Evolutionary conservation across 2,797 vertebrate genomes (phyloP), one percentile per base, ranked within the genome.

Genomic region (Channa striata): DNA sequence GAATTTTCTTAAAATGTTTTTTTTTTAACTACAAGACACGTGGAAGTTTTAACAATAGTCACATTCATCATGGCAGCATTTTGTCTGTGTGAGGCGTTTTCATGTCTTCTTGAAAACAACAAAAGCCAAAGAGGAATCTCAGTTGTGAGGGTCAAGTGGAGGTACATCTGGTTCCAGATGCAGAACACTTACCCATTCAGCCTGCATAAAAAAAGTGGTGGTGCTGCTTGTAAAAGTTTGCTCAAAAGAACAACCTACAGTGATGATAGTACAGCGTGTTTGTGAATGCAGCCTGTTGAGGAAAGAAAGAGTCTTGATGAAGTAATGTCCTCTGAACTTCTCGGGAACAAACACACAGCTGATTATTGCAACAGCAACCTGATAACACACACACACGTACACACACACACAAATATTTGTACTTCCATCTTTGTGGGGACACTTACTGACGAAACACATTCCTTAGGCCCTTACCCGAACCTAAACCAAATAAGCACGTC

Each of bases 221-320:
- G 72, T 77, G 34, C 50, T 21, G 48, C n/a, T 57, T 17, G 11
- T 23, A 16, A 61, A 68, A 30, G 13, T 56, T 50, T 52, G 30
- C 37, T 43, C 0, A 14, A 19, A 58, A 58, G 33, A 43, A 46
- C 60, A 49, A 36, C 25, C 25, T 21, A 19, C 8, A 43, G 11
- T 4, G 49, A 30, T 53, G 51, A 46, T 12, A 44, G 17, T 23
- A 17, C 17, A 42, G 20, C 60, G n/a, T 57, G 36, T 47, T 63
- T 77, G 16, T 51, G 52, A 66, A 75, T 40, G 56, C 19, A 34
- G 58, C 34, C n/a, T 63, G 60, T 36, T 76, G 54, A 59, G 52
- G 33, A 54, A 51, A 48, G 12, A 49, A 60, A 50, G 36, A 67
- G 63, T 52, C 40, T 59, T 67, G 65, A 74, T 68, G 59, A 80